Conservation (phyloP, 2,113 vertebrate species). For the Tapirus terrestris region DNA sequence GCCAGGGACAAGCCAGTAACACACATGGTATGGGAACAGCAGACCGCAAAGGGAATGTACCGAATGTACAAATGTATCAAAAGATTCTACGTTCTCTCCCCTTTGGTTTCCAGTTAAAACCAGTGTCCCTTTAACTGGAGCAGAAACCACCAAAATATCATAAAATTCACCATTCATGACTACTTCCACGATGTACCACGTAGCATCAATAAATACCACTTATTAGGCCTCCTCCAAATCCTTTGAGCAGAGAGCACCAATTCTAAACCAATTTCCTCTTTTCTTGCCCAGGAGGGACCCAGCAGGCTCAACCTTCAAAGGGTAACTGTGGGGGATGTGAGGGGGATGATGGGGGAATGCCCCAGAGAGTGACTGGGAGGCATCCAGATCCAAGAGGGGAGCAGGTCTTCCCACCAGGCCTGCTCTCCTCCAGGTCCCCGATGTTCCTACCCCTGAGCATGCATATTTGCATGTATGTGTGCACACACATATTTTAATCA, state of each 20-base stretch:
- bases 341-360: neutral
- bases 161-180: neutral
- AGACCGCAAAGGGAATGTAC: neutral
- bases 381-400: neutral
- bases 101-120: neutral
- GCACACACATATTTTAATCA: neutral
- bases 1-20: neutral
- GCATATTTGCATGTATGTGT: neutral
- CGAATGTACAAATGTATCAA: neutral
- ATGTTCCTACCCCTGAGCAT: neutral
- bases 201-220: neutral
- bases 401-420: neutral
- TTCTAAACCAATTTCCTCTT: neutral
- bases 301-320: neutral
- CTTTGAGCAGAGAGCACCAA: neutral
- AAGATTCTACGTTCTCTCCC: neutral
- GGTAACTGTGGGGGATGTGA: neutral
- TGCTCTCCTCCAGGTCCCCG: neutral
- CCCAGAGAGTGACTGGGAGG: neutral
- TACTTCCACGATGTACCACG: neutral
- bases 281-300: neutral
- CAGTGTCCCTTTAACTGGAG: neutral
- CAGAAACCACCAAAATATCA: neutral
- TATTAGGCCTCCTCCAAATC: neutral
- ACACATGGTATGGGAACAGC: neutral